Conservation (phyloP, 2,113 vertebrate species). For the Neotoma lepida region DNA sequence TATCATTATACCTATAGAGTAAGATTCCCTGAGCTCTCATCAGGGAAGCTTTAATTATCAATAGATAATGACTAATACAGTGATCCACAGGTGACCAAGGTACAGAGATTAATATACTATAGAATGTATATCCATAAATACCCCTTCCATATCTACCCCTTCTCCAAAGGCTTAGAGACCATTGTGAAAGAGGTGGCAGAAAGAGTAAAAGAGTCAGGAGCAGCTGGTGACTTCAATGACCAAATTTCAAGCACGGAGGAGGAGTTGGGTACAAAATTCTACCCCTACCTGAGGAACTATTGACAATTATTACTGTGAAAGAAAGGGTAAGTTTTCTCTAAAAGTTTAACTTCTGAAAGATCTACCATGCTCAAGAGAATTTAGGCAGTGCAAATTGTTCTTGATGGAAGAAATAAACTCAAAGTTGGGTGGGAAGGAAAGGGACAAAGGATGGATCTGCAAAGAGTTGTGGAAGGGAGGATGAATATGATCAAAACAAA, state of each 20-base stretch:
- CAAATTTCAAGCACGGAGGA: not conserved
- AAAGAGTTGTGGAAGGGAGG: not conserved
- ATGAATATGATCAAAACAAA: not conserved
- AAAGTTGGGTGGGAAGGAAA: not conserved
- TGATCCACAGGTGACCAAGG: not conserved
- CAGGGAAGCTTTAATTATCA: not conserved
- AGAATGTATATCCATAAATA: too few relatives aligned
- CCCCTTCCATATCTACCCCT: too few relatives aligned
- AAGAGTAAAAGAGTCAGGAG: not conserved
- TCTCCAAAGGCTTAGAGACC: not conserved
- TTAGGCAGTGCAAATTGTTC: not conserved
- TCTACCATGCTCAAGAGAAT: not conserved
- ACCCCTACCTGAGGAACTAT: not conserved
- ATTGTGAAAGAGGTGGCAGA: not conserved
- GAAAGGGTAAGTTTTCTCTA: not conserved
- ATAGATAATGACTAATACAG: not conserved
- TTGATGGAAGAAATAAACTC: not conserved
- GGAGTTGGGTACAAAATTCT: not conserved
- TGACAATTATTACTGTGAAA: not conserved
- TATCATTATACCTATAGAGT: not conserved
- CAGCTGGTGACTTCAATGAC: not conserved
- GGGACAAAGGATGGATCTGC: not conserved
- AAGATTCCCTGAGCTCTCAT: not conserved
- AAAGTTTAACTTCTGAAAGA: not conserved
- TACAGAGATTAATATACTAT: not conserved